Base-by-base conservation (phyloP, 2,888 invertebrate species). In the Drosophila fulvimacula region DNA sequence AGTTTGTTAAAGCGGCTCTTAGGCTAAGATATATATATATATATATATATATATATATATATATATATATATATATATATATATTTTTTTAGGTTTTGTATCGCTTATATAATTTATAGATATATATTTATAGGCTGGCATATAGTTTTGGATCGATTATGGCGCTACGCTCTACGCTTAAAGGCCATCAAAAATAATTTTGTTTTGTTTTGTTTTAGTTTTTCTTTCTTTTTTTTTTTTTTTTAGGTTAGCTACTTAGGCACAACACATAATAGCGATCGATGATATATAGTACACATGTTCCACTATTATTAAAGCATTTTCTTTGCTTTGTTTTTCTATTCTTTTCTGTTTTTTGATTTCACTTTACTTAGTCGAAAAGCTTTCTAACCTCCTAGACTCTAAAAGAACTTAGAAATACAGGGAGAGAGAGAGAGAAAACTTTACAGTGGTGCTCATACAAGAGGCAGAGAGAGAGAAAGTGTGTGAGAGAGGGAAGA, bases 181-280 rank as follows among this genome's bases (percentile, higher is more conserved):
- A 76, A 75, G 66, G 73, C 74, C 79, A 79, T 79, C 72, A 72
- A 79, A 79, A 79, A 80, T 80, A 80, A 67, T 42, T 30, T 38
- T n/a, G 13, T 24, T 46, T 42, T n/a, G n/a, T n/a, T n/a, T 46
- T 44, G 7, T 15, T 42, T 27, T 19, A 21, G 58, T 67, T 15
- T 9, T 53, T 66, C 27, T 62, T 21, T 17, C 9, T 36, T 57
- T 10, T 1, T 36, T 46, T 42, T 38, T 52, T 17, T 44, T 19
- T 59, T 59, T 38, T 24, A 64, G 53, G 44, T 76, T 68, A 70
- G 67, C 76, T 79, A 72, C 53, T 57, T 73, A 76, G 76, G 70
- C 79, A 79, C 70, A 73, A 79, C 79, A 69, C 74, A 70, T 76
- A 71, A 72, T 73, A 71, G 76, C 61, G 73, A 79, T 72, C 62